Evolutionary conservation across 1,140 invertebrate genomes (phyloP), one percentile per base, ranked within the genome.

Genomic region (Arctopsyche grandis): DNA sequence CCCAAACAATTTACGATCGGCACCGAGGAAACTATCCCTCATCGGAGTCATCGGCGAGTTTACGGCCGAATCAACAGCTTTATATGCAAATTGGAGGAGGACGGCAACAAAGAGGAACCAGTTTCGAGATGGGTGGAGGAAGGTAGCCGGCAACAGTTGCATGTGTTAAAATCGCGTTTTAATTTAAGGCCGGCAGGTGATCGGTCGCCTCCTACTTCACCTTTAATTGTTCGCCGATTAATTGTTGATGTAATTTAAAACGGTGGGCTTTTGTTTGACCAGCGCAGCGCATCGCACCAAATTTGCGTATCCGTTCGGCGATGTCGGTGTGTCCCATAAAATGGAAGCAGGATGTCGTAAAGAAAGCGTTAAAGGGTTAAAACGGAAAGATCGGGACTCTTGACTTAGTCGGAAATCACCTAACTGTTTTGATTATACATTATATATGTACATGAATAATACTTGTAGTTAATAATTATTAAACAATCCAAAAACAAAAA

Each of bases 211-310:
- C 24, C 16, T 26, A 52, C 56, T 52, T 71, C 52, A 48, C 43
- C 58, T 80, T 80, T 80, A 80, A 80, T 80, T 80, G 75, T 74
- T 74, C 24, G 75, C 63, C 56, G 79, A 80, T 69, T 80, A 78
- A 80, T 80, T 80, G 75, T 80, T 63, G 75, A 74, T 52, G 73
- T 75, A 78, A 78, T 78, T 75, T 71, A 71, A 44, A 38, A 19
- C 38, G 22, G 5, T 26, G 56, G 56, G 56, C n/a, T 60, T 60
- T 60, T 21, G 56, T 60, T 60, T 60, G 56, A 19, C 56, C 56
- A 60, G 56, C 19, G 14, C 14, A 16, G 14, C 52, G 19, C 14
- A 56, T n/a, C n/a, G n/a, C 29, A 38, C 29, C 29, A 60, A 60
- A 60, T 60, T 60, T 60, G 56, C 56, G 56, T 60, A 60, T 60